These are phyloP conservation scores for Amia ocellicauda DNA, from an alignment of 2,113 vertebrate genomes.

Conservation along the genomic window DNA sequence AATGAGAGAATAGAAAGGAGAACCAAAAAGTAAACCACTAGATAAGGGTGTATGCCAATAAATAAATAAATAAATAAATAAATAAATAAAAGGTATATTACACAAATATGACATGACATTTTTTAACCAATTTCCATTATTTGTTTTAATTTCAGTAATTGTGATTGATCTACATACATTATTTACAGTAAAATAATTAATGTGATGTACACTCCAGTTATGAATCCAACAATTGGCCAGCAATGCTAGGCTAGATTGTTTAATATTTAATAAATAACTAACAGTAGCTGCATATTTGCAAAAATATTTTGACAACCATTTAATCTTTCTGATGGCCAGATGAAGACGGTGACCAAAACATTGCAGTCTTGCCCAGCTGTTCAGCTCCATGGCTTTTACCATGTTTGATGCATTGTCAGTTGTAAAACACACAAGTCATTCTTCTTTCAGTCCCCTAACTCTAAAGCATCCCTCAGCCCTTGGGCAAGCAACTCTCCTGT, in stretches of 20 bases:
- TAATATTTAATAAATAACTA: no score
- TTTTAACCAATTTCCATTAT: no score
- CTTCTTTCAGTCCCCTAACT: slow-evolving; percentile 10
- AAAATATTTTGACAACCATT: neutral
- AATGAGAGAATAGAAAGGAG: neutral
- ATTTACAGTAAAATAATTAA: no score
- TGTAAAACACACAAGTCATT: neutral
- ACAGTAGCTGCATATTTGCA: no score
- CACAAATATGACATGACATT: no score
- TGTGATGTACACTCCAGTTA: no score
- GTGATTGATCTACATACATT: no score
- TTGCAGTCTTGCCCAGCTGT: slow-evolving; percentile 18
- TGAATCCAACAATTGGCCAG: no score
- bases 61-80: neutral
- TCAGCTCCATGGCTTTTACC: neutral
- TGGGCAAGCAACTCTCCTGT: neutral
- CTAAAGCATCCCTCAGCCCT: neutral
- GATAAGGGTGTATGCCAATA: neutral
- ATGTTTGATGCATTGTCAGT: slow-evolving; percentile 3
- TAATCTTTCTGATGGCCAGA: slow-evolving; percentile 16
- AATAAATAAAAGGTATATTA: no score
- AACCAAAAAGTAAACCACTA: neutral
- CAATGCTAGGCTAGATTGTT: no score
- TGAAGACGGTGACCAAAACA: slow-evolving; percentile 15
- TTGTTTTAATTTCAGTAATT: slow-evolving; percentile 7